Conservation (phyloP, 2,113 vertebrate species). For the Tinamus guttatus region DNA sequence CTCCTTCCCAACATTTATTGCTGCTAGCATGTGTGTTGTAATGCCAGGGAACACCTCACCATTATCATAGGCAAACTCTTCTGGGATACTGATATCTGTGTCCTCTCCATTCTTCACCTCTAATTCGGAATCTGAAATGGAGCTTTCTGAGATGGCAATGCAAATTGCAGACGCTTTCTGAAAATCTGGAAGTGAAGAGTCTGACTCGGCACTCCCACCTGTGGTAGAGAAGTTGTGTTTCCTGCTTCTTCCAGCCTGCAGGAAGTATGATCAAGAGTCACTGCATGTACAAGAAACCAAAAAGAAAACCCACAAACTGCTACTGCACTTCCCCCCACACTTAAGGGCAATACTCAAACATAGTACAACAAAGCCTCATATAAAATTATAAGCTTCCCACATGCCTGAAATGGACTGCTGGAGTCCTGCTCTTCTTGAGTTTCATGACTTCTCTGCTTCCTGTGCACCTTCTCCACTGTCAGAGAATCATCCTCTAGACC, state of each 20-base stretch:
- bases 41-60: not conserved
- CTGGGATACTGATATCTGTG: constrained; percentile 22
- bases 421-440: not conserved
- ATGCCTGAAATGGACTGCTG: not conserved
- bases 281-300: not conserved
- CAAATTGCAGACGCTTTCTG: constrained; percentile 65
- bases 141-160: constrained; percentile 44
- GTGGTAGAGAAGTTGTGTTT: not conserved
- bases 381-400: not conserved
- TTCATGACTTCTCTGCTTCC: not conserved
- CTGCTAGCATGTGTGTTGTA: not conserved
- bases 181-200: constrained; percentile 61
- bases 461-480: not conserved
- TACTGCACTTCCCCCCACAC: not conserved
- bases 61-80: not conserved
- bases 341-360: not conserved
- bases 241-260: not conserved
- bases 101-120: constrained; percentile 25
- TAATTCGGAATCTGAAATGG: constrained; percentile 33
- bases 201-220: not conserved
- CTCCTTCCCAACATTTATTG: not conserved
- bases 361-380: not conserved
- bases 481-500: not conserved
- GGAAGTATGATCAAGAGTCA: not conserved
- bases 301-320: not conserved